These are phyloP conservation scores for Deroplatys truncata DNA, from an alignment of 2,888 invertebrate species.

Conservation along the genomic window DNA sequence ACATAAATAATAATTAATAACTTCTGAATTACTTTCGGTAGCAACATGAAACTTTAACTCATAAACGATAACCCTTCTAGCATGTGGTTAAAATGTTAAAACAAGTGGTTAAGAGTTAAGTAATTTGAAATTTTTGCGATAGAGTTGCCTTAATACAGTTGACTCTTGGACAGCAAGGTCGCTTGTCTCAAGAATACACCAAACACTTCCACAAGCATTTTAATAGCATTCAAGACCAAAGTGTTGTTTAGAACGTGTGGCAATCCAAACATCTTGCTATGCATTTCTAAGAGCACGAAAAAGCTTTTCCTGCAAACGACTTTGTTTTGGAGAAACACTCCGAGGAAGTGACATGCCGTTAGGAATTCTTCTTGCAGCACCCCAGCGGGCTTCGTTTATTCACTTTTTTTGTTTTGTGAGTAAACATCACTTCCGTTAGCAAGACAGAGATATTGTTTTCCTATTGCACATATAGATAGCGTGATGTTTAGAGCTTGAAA, in stretches of 20 bases:
- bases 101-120: too few species aligned
- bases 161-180: too few species aligned
- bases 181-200: too few species aligned
- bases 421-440: not conserved
- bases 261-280: not conserved
- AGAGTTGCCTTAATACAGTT: too few species aligned
- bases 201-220: too few species aligned
- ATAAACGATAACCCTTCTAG: too few species aligned
- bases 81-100: too few species aligned
- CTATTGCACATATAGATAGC: not conserved
- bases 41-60: too few species aligned
- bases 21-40: too few species aligned
- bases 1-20: too few species aligned
- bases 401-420: not conserved
- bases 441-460: not conserved
- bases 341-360: not conserved
- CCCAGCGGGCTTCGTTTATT: not conserved
- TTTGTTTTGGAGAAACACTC: not conserved
- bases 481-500: not conserved
- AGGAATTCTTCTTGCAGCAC: not conserved
- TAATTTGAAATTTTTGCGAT: too few species aligned
- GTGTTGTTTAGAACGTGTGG: not conserved
- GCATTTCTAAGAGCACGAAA: not conserved
- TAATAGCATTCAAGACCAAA: too few species aligned
- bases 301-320: not conserved